A percentile compares a stretch with the other conserved stretches of the same genome.
phyloP scores from a whole-genome alignment of 2,797 vertebrate species.

The Triplophysa yarkandensis region DNA sequence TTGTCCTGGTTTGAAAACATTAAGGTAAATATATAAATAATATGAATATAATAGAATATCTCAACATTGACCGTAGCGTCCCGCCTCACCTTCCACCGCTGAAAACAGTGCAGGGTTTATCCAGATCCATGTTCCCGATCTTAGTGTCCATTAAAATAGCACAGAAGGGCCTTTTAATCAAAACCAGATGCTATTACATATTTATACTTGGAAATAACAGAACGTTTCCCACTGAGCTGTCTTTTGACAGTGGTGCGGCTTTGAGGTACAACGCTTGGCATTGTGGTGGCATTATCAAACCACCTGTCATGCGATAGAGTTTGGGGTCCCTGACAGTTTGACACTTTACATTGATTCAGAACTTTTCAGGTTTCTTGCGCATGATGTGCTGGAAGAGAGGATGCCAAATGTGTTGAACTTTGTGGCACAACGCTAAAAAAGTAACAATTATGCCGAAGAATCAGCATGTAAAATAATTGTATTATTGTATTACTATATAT shows the following conservation, averaged over 20 bases:
- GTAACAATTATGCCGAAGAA: too few relatives aligned
- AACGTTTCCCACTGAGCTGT: slow-evolving; percentile 1
- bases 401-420: not conserved
- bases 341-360: slow-evolving; percentile 19
- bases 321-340: slow-evolving; percentile 14
- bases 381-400: not conserved
- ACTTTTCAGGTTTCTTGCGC: not conserved
- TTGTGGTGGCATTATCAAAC: slow-evolving; percentile 38
- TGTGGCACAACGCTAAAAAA: slow-evolving; percentile 17
- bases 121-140: slow-evolving; percentile 22
- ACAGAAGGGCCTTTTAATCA: slow-evolving; percentile 30
- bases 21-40: too few relatives aligned
- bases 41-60: too few relatives aligned
- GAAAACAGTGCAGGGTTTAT: slow-evolving; percentile 7
- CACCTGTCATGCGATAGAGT: slow-evolving; percentile 2
- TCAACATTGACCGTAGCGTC: not conserved
- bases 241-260: not conserved
- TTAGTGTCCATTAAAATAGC: slow-evolving; percentile 47
- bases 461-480: too few relatives aligned
- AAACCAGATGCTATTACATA: slow-evolving; percentile 32
- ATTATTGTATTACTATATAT: too few relatives aligned
- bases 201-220: slow-evolving; percentile 29
- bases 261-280: not conserved
- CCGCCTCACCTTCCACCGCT: not conserved
- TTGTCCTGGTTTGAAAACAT: not conserved